Evolutionary conservation across 1,140 invertebrate species (phyloP).

Genomic region (Uloborus diversus): DNA sequence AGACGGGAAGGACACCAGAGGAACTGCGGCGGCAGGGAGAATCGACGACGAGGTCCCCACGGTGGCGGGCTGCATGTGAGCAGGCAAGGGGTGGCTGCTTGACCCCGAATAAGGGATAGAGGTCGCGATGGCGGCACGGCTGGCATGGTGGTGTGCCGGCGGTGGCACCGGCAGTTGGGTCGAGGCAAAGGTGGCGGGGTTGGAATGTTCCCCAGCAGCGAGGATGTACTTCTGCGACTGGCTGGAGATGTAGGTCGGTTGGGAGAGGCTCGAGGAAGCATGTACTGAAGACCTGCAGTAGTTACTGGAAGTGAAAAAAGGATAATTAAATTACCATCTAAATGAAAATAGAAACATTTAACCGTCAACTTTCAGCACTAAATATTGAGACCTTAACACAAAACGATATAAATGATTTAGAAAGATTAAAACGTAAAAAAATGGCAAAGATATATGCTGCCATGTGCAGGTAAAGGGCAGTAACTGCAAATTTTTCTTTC

Average conservation of each 20-base stretch:
- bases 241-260: constrained; percentile 58
- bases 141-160: constrained; percentile 57
- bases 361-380: too few species aligned
- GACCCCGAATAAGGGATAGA: constrained; percentile 29
- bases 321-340: not conserved
- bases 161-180: constrained; percentile 56
- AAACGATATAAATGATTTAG: too few species aligned
- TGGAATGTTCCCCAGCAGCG: constrained; percentile 23
- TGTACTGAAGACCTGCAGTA: constrained; percentile 58
- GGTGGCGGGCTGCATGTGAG: constrained; percentile 50
- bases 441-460: too few species aligned
- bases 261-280: constrained; percentile 53
- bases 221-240: constrained; percentile 60
- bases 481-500: too few species aligned
- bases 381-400: too few species aligned
- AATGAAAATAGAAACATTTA: too few species aligned
- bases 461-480: too few species aligned
- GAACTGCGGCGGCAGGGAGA: constrained; percentile 21
- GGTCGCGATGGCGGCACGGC: constrained; percentile 35
- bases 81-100: constrained; percentile 40
- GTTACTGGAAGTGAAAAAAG: constrained; percentile 53
- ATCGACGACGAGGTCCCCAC: constrained; percentile 29
- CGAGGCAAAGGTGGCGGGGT: constrained; percentile 9
- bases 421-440: too few species aligned
- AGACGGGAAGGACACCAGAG: constrained; percentile 34